Conservation (phyloP, 2,797 vertebrate species). For the Schizopygopsis pylzovi region DNA sequence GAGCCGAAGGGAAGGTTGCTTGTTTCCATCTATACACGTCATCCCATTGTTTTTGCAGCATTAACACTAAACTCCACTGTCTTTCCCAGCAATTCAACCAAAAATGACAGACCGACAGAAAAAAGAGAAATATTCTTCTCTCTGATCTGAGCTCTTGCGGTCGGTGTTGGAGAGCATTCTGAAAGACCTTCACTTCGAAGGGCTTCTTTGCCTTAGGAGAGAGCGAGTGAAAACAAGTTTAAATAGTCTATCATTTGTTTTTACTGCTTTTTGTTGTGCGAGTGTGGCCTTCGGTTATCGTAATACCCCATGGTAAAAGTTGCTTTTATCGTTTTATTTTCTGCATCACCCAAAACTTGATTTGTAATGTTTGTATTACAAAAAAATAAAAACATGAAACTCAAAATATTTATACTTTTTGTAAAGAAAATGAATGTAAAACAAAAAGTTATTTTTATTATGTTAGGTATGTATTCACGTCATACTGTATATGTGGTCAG, state of each 20-base stretch:
- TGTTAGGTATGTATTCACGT: slow-evolving; percentile 88
- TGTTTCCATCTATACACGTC: slow-evolving; percentile 36
- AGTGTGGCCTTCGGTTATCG: slow-evolving; percentile 74
- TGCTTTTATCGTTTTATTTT: slow-evolving; percentile 91
- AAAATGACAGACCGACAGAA: slow-evolving; percentile 66
- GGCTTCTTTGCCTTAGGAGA: slow-evolving; percentile 63
- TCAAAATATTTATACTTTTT: slow-evolving; percentile 92
- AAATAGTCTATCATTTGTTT: slow-evolving; percentile 49
- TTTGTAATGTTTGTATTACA: slow-evolving; percentile 79
- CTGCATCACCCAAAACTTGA: slow-evolving; percentile 79
- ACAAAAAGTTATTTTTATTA: slow-evolving; percentile 96
- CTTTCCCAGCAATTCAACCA: slow-evolving; percentile 75
- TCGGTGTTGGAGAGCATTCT: slow-evolving; percentile 60
- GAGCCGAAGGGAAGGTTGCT: slow-evolving; percentile 33
- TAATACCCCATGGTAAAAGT: slow-evolving; percentile 79
- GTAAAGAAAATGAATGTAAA: slow-evolving; percentile 77
- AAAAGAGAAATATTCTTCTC: slow-evolving; percentile 39
- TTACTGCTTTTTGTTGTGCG: slow-evolving; percentile 54
- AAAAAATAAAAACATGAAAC: slow-evolving; percentile 81
- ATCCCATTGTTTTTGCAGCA: slow-evolving; percentile 43
- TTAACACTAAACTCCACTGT: slow-evolving; percentile 58
- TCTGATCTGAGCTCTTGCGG: slow-evolving; percentile 57
- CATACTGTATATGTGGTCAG: slow-evolving; percentile 85
- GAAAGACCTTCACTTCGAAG: slow-evolving; percentile 67
- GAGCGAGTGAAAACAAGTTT: slow-evolving; percentile 58